A percentile compares a stretch with the other conserved stretches of the same genome.
phyloP scores from a whole-genome alignment of 1,140 invertebrate species.

The Aethina tumida region DNA sequence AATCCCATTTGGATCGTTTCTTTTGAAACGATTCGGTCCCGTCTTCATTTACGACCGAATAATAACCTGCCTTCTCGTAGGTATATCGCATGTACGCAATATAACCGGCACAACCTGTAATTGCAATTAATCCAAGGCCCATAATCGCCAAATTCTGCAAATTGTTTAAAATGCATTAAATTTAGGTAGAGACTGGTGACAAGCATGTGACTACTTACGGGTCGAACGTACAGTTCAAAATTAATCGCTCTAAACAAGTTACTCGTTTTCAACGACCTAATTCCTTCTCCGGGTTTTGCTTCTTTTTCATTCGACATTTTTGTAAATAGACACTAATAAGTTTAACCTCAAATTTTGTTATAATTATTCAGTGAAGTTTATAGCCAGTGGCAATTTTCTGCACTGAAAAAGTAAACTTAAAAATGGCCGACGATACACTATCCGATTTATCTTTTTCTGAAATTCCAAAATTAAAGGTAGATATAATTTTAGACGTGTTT shows the following conservation, averaged over 20 bases:
- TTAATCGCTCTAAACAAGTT: constrained; percentile 64
- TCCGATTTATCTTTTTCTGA: too few relatives aligned
- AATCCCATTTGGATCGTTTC: constrained; percentile 69
- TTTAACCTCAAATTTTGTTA: too few relatives aligned
- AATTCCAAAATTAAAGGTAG: too few relatives aligned
- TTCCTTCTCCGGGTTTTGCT: constrained; percentile 58
- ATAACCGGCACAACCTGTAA: constrained; percentile 54
- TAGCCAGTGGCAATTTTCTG: too few relatives aligned
- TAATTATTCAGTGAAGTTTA: too few relatives aligned
- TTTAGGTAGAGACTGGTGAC: constrained; percentile 8
- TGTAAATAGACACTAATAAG: too few relatives aligned
- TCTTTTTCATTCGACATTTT: constrained; percentile 21
- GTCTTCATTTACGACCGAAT: constrained; percentile 61
- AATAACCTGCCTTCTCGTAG: constrained; percentile 67
- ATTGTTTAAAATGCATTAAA: constrained; percentile 11
- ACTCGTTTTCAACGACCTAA: constrained; percentile 59
- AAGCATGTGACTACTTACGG: constrained; percentile 46
- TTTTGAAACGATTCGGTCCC: constrained; percentile 62
- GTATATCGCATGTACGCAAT: constrained; percentile 70
- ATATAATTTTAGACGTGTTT: too few relatives aligned
- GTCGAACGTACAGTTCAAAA: constrained; percentile 74
- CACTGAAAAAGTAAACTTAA: too few relatives aligned
- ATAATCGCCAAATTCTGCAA: constrained; percentile 74
- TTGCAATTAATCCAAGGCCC: constrained; percentile 57
- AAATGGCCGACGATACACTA: too few relatives aligned